These are phyloP conservation scores for Drosophila fuyamai DNA, from an alignment of 1,140 invertebrate genomes.

Conservation along the genomic window DNA sequence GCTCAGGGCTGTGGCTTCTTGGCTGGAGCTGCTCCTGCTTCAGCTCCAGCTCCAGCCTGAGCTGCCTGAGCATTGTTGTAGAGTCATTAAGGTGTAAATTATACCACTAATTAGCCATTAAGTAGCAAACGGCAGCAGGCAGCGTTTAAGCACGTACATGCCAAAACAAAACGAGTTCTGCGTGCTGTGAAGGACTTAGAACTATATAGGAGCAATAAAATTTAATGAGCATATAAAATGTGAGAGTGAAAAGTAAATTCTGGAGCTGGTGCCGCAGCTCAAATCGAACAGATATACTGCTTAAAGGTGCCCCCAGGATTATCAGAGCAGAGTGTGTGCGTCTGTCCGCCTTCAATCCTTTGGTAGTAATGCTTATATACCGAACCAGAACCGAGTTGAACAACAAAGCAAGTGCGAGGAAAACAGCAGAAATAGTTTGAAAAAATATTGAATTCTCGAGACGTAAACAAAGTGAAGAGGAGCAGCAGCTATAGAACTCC, in stretches of 20 bases:
- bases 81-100: conserved; percentile 81
- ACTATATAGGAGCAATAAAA: conserved; percentile 72
- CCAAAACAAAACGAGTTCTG: conserved; percentile 28
- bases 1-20: conserved; percentile 51
- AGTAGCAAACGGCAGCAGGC: conserved; percentile 58
- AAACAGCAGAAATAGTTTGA: conserved; percentile 64
- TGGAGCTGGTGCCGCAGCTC: not conserved
- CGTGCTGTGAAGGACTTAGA: conserved; percentile 27
- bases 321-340: not conserved
- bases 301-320: conserved; percentile 36
- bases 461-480: conserved; percentile 77
- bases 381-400: conserved; percentile 10
- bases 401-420: conserved; percentile 52
- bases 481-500: conserved; percentile 41
- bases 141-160: conserved; percentile 57
- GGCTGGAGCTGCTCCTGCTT: conserved; percentile 12
- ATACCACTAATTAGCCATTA: conserved; percentile 82
- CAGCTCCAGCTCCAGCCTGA: not conserved
- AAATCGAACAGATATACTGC: conserved; percentile 30
- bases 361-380: conserved; percentile 44
- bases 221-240: conserved; percentile 74
- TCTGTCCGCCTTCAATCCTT: conserved; percentile 37
- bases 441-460: conserved; percentile 79
- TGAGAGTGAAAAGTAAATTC: conserved; percentile 62
- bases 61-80: conserved; percentile 66